phyloP scores from a whole-genome alignment of 1,140 invertebrate species.

The Calephelis nemesis region DNA sequence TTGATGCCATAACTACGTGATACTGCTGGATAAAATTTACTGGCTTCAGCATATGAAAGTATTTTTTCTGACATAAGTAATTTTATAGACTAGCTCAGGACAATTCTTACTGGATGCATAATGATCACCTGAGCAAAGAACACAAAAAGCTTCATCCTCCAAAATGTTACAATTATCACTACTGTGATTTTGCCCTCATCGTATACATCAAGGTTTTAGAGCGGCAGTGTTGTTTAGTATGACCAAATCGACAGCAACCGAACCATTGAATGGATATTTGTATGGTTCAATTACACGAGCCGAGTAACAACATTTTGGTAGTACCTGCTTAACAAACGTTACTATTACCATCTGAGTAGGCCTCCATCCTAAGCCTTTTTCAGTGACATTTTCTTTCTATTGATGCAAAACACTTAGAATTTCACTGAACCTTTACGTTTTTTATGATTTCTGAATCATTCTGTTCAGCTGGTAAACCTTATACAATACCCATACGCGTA shows the following conservation, averaged over 20 bases:
- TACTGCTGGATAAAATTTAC: too few relatives aligned
- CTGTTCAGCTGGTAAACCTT: not conserved
- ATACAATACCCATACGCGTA: not conserved
- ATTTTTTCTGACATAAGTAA: not conserved
- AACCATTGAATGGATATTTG: slow-evolving; percentile 21
- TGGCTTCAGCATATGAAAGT: too few relatives aligned
- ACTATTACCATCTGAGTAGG: not conserved
- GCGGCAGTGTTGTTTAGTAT: slow-evolving; percentile 17
- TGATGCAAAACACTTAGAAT: too few relatives aligned
- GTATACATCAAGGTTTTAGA: slow-evolving; percentile 22
- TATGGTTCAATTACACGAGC: not conserved
- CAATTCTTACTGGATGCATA: not conserved
- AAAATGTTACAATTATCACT: not conserved
- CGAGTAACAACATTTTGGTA: slow-evolving; percentile 14
- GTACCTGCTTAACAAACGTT: not conserved
- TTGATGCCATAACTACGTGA: too few relatives aligned
- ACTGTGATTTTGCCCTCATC: slow-evolving; percentile 8
- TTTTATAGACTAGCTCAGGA: not conserved
- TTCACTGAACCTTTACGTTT: too few relatives aligned
- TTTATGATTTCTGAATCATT: not conserved
- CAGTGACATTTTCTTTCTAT: too few relatives aligned
- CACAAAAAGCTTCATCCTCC: not conserved
- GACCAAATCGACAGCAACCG: slow-evolving; percentile 26
- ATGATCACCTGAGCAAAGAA: not conserved
- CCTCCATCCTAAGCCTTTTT: not conserved